These are phyloP conservation scores for Monodelphis domestica DNA, from an alignment of 2,797 vertebrate genomes.

Conservation along the genomic window DNA sequence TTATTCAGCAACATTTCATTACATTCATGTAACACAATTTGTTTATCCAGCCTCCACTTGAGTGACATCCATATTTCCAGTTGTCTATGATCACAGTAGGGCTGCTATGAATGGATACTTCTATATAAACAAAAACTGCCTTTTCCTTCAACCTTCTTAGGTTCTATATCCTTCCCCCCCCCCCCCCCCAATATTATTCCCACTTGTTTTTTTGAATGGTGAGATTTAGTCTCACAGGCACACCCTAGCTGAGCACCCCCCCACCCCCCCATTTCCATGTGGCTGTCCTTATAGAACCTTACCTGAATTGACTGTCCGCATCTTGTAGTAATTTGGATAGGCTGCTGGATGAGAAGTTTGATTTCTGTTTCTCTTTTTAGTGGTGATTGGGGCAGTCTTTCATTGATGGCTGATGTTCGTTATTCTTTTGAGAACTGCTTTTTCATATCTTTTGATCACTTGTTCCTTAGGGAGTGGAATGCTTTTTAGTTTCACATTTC, in stretches of 20 bases:
- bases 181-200: background rate
- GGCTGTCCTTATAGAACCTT: background rate
- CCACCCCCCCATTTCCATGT: background rate
- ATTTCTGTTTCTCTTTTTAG: background rate
- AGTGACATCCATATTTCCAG: background rate
- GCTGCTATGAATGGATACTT: background rate
- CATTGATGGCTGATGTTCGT: background rate
- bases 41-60: background rate
- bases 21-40: background rate
- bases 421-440: background rate
- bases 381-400: background rate
- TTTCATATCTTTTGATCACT: background rate
- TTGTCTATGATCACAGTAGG: background rate
- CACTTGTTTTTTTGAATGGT: background rate
- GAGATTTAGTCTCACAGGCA: no score
- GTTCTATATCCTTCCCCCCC: background rate
- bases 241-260: no score
- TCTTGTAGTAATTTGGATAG: background rate
- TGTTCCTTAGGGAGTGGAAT: background rate
- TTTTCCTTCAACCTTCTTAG: background rate
- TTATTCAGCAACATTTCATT: background rate
- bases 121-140: background rate
- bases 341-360: background rate
- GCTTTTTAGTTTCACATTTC: background rate
- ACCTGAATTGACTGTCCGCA: background rate